Evolutionary conservation across 2,797 vertebrate species (phyloP), one percentile per base, ranked within the genome.

Genomic region (Megalops cyprinoides): DNA sequence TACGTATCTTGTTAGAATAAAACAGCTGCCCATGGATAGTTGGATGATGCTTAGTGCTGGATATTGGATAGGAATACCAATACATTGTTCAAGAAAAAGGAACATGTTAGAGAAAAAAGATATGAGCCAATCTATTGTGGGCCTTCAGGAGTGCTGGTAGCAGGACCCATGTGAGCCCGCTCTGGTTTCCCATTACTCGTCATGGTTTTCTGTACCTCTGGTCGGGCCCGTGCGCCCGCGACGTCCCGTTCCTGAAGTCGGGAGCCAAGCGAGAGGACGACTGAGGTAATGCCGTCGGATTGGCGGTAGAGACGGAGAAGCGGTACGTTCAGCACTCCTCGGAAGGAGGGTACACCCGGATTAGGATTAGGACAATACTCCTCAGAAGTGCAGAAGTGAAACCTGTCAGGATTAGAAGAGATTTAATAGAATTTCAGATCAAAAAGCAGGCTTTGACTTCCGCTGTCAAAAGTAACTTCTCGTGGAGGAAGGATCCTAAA

Each of bases 371-470:
- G 65, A 80, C 80, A 78, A 81, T 80, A 55, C 28, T 65, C 67
- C 77, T 80, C 56, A 73, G 34, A 75, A 81, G 80, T 80, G 74
- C 37, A 12, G 58, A 53, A 65, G 71, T 79, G 69, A 85, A 82
- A 74, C 48, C 82, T 82, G 71, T 75, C 62, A 81, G 84, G 84
- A 85, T 85, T 83, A 81, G 71, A 60, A 42, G 55, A 78, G 77
- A 81, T 84, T 85, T 82, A 81, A 85, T 79, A 82, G 79, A 83
- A 80, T 82, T 82, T 53, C 71, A 73, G 82, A 82, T 86, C 75
- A 80, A 79, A 83, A 83, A 75, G 55, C 15, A 44, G 34, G 28
- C 53, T 51, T 20, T 42, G 77, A 79, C 44, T 79, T 42, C 46
- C 4, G 12, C 60, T 76, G 78, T 83, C 78, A 79, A 56, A n/a